Conservation (phyloP, 2,113 vertebrate species). For the Aythya baeri region DNA sequence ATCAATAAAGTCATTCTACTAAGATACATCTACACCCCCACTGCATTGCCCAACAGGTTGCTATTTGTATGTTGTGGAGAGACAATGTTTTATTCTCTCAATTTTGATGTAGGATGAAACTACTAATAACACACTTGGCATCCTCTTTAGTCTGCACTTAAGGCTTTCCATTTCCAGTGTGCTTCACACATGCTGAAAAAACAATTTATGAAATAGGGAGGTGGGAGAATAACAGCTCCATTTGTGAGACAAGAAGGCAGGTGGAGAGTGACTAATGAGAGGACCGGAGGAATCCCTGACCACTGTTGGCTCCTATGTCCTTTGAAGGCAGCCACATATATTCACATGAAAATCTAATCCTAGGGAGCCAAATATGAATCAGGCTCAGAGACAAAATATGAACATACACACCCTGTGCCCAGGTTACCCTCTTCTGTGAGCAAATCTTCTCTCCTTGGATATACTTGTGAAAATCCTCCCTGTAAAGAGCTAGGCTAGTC, state of each 20-base stretch:
- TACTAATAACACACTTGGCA: background rate
- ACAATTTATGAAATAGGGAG: background rate
- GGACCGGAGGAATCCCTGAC: background rate
- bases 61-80: background rate
- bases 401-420: background rate
- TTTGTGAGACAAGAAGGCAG: background rate
- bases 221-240: background rate
- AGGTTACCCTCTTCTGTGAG: background rate
- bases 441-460: background rate
- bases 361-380: background rate
- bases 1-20: background rate
- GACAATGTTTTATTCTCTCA: background rate
- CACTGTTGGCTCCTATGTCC: background rate
- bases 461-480: background rate
- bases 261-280: background rate
- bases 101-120: background rate
- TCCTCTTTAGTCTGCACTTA: background rate
- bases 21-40: background rate
- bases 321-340: background rate
- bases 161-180: background rate
- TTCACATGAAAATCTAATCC: background rate
- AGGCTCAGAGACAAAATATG: background rate
- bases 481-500: background rate
- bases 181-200: background rate
- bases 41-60: background rate